Conservation (phyloP, 2,797 vertebrate species). For the Nyctalus aviator region DNA sequence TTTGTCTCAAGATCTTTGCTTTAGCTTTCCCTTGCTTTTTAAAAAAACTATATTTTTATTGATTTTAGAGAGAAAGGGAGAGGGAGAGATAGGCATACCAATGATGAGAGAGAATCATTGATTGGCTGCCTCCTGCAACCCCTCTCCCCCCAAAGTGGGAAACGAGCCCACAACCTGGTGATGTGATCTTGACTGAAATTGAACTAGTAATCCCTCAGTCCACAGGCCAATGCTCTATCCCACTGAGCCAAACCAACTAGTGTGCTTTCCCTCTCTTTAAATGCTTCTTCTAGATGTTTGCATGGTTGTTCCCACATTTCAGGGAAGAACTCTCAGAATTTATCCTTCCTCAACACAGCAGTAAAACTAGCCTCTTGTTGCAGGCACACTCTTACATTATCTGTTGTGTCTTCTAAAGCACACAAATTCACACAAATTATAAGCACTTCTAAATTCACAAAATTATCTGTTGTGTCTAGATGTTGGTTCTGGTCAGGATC, state of each 20-base stretch:
- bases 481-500: background rate
- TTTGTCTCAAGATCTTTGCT: background rate
- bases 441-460: too few relatives aligned
- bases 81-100: too few relatives aligned
- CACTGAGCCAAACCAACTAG: too few relatives aligned
- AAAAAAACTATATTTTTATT: too few relatives aligned
- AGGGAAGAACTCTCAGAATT: background rate
- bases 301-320: background rate
- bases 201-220: too few relatives aligned
- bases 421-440: too few relatives aligned
- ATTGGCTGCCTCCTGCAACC: too few relatives aligned
- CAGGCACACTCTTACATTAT: background rate
- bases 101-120: too few relatives aligned
- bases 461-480: background rate
- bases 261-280: background rate
- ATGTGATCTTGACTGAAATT: too few relatives aligned
- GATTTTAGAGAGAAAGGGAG: too few relatives aligned
- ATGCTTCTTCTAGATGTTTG: background rate
- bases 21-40: background rate
- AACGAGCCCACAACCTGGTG: too few relatives aligned
- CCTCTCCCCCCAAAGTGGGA: rapidly evolving
- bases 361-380: background rate
- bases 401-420: background rate
- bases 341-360: background rate
- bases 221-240: too few relatives aligned